phyloP scores from a whole-genome alignment of 1,140 invertebrate genomes.

The Pollicipes pollicipes region DNA sequence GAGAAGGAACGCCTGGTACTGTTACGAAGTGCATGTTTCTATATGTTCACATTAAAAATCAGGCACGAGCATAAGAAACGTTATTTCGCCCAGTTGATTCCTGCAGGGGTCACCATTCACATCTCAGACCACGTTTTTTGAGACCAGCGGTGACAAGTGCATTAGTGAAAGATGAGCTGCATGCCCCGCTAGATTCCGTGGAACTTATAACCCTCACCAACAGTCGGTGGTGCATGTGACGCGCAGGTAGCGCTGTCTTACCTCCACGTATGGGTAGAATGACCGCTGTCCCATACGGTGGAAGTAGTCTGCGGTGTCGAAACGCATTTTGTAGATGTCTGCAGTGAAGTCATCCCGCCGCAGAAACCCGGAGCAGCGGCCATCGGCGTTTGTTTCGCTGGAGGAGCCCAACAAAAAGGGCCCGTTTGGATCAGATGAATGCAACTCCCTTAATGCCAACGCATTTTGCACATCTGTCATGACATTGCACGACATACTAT shows the following conservation, averaged over 20 bases:
- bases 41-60: too few relatives aligned
- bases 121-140: too few relatives aligned
- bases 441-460: too few relatives aligned
- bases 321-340: conserved; percentile 54
- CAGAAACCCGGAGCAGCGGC: conserved; percentile 44
- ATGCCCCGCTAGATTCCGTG: not conserved
- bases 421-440: too few relatives aligned
- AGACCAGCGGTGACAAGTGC: too few relatives aligned
- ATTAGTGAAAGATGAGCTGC: not conserved
- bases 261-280: conserved; percentile 57
- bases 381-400: conserved; percentile 43
- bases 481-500: too few relatives aligned
- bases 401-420: not conserved
- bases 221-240: not conserved
- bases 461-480: too few relatives aligned
- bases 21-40: too few relatives aligned
- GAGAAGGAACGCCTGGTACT: too few relatives aligned
- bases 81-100: too few relatives aligned
- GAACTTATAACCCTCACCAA: not conserved
- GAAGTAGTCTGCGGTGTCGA: conserved; percentile 54
- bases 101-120: too few relatives aligned
- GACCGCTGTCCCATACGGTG: conserved; percentile 35
- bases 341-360: conserved; percentile 36
- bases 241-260: conserved; percentile 23
- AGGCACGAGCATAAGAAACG: too few relatives aligned